phyloP scores from a whole-genome alignment of 2,888 invertebrate genomes.

The Candidula unifasciata region DNA sequence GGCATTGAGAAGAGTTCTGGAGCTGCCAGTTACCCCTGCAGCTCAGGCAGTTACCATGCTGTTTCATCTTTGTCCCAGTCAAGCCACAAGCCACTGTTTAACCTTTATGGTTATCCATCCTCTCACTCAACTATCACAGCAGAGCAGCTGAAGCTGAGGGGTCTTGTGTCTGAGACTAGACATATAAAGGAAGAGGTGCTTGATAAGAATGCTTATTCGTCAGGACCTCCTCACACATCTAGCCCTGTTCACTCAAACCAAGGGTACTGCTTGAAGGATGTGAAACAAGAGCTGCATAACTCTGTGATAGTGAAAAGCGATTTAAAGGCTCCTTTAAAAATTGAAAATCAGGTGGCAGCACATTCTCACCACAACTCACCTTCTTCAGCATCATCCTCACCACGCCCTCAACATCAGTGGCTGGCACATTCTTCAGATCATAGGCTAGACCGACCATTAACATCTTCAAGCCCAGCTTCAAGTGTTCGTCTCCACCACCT shows the following conservation, averaged over 20 bases:
- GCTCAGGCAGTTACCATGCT: conserved; percentile 52
- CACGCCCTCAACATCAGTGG: conserved; percentile 65
- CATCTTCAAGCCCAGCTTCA: conserved; percentile 62
- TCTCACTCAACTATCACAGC: conserved; percentile 75
- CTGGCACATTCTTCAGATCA: conserved; percentile 70
- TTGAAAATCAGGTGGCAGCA: conserved; percentile 55
- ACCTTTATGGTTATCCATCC: conserved; percentile 77
- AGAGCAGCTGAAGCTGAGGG: conserved; percentile 74
- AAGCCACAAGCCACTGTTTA: conserved; percentile 65
- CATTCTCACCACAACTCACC: conserved; percentile 56
- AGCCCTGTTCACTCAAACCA: conserved; percentile 59
- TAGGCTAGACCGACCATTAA: conserved; percentile 56
- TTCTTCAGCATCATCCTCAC: conserved; percentile 64
- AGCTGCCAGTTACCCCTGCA: conserved; percentile 47
- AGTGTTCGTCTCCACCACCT: conserved; percentile 63
- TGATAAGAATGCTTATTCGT: conserved; percentile 47
- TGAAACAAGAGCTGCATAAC: conserved; percentile 62
- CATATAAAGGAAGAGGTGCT: conserved; percentile 65
- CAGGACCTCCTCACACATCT: conserved; percentile 36
- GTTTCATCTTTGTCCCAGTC: conserved; percentile 33
- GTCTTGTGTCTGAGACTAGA: conserved; percentile 61
- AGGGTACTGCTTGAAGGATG: conserved; percentile 63
- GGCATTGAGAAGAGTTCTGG: conserved; percentile 36
- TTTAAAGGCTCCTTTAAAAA: conserved; percentile 53
- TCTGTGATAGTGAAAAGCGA: conserved; percentile 75